Evolutionary conservation across 2,113 vertebrate species (phyloP).

Genomic region (Caranx melampygus): DNA sequence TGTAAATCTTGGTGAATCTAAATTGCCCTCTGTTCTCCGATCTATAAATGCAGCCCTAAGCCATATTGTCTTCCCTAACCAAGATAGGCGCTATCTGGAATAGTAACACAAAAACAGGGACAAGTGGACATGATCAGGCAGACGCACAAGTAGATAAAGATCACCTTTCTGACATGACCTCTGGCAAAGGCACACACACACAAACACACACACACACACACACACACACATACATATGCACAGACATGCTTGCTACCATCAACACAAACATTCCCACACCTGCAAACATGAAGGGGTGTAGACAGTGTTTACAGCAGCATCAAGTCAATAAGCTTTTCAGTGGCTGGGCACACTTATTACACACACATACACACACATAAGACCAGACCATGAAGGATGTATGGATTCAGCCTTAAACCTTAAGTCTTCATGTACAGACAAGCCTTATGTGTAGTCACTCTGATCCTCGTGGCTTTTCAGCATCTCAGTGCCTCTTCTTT

Average conservation of each 20-base stretch:
- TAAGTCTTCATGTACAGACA: neutral
- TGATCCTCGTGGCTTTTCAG: slow-evolving; percentile 1
- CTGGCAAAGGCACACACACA: slow-evolving; percentile 49
- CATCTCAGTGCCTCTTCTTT: neutral
- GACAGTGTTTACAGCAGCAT: slow-evolving; percentile 43
- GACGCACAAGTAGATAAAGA: slow-evolving; percentile 56
- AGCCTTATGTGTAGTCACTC: neutral
- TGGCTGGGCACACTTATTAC: slow-evolving; percentile 15
- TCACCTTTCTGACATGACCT: slow-evolving; percentile 68
- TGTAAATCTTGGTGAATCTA: slow-evolving; percentile 39
- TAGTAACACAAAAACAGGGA: slow-evolving; percentile 55
- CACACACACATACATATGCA: neutral
- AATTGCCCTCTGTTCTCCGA: slow-evolving; percentile 43
- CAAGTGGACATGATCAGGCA: slow-evolving; percentile 43
- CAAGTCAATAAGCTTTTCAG: slow-evolving; percentile 47
- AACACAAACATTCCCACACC: slow-evolving; percentile 25
- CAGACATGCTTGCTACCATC: neutral
- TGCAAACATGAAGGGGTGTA: slow-evolving; percentile 42
- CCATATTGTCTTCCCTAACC: slow-evolving; percentile 29
- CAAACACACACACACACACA: slow-evolving; percentile 3
- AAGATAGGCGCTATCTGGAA: slow-evolving; percentile 56
- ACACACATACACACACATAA: neutral
- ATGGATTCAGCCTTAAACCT: slow-evolving; percentile 33
- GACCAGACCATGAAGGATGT: slow-evolving; percentile 32
- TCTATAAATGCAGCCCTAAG: slow-evolving; percentile 33